Evolutionary conservation across 1,140 invertebrate species (phyloP).

Genomic region (Mamestra configurata): DNA sequence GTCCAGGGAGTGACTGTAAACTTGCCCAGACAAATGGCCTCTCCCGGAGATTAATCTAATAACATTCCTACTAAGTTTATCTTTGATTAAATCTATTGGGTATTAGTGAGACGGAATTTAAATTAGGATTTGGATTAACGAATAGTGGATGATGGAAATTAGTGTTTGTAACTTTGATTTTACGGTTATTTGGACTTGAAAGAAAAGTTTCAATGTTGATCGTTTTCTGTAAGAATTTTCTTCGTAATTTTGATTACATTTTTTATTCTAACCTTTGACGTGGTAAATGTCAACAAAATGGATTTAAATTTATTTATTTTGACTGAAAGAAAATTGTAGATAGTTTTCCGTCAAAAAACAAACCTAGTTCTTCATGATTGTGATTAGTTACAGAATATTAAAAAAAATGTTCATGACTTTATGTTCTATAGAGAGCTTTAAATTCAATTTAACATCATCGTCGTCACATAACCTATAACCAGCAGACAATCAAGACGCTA

Average conservation of each 20-base stretch:
- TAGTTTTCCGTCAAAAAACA: too few relatives aligned
- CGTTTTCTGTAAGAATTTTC: neutral
- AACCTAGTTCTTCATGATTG: too few relatives aligned
- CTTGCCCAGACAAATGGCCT: slow-evolving; percentile 28
- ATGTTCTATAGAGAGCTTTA: too few relatives aligned
- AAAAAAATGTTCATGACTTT: too few relatives aligned
- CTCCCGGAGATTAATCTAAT: slow-evolving; percentile 34
- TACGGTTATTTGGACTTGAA: neutral
- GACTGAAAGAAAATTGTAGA: too few relatives aligned
- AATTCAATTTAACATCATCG: too few relatives aligned
- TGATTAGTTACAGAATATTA: too few relatives aligned
- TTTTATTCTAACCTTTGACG: too few relatives aligned
- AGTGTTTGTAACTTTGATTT: neutral
- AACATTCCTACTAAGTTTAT: slow-evolving; percentile 43
- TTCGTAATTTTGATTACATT: neutral
- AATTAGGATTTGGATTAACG: slow-evolving; percentile 26
- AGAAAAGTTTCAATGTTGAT: neutral
- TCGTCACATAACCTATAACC: too few relatives aligned
- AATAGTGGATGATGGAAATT: neutral
- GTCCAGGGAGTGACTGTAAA: slow-evolving; percentile 15
- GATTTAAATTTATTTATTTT: too few relatives aligned
- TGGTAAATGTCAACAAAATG: too few relatives aligned
- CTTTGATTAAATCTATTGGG: slow-evolving; percentile 46
- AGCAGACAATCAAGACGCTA: too few relatives aligned
- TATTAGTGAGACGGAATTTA: slow-evolving; percentile 40